Evolutionary conservation across 2,113 vertebrate species (phyloP).

Genomic region (Dromiciops gliroides): DNA sequence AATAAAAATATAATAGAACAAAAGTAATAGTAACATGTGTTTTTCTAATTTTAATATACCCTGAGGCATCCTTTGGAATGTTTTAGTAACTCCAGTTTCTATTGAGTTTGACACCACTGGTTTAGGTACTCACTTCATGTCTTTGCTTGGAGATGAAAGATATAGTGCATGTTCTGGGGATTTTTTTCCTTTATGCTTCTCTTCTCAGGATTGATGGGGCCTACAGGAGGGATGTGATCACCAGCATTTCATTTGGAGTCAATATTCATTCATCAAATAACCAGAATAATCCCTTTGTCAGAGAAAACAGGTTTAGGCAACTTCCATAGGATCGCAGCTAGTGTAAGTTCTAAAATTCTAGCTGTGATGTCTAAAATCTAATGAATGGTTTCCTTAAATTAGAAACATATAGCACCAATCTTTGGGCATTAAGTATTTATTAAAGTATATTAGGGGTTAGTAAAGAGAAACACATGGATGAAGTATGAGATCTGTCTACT

Average conservation of each 20-base stretch:
- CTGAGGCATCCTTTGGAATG: neutral
- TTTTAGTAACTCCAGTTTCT: neutral
- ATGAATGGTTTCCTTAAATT: too few species aligned
- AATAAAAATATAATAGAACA: neutral
- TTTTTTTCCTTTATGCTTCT: conserved; percentile 42
- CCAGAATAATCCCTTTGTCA: conserved; percentile 89
- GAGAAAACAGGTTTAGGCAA: too few species aligned
- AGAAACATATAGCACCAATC: too few species aligned
- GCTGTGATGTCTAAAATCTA: too few species aligned
- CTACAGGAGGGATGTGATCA: conserved; percentile 91
- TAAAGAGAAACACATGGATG: too few species aligned
- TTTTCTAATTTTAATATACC: neutral
- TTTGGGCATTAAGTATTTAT: too few species aligned
- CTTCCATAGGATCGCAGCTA: too few species aligned
- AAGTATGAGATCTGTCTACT: too few species aligned
- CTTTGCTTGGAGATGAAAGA: neutral
- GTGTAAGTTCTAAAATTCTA: too few species aligned
- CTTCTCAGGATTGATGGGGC: conserved; percentile 87
- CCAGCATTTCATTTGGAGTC: conserved; percentile 90
- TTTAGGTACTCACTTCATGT: neutral
- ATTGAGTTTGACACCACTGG: neutral
- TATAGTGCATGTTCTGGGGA: neutral
- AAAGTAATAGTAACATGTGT: neutral
- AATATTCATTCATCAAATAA: conserved; percentile 90
- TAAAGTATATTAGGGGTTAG: too few species aligned